Percentiles rank a stretch among this genome's conserved stretches.
These are phyloP conservation scores for Ips nitidus DNA, from an alignment of 1,140 invertebrate genomes.

Conservation along the genomic window DNA sequence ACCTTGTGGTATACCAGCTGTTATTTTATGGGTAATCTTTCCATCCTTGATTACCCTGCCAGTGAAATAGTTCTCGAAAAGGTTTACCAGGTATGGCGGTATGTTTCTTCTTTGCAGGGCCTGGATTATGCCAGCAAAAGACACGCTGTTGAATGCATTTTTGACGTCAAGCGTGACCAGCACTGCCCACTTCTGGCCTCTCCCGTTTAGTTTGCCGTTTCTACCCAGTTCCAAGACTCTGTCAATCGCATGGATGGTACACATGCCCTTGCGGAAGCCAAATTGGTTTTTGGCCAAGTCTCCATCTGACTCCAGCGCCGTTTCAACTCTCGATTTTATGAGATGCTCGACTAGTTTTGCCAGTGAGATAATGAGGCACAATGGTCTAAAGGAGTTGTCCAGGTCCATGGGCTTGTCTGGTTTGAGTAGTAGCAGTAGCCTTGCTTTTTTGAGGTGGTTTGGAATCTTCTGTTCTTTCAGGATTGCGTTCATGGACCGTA, in stretches of 20 bases:
- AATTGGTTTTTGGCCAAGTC: slow-evolving; percentile 3
- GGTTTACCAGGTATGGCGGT: neutral
- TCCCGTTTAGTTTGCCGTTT: neutral
- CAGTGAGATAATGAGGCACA: slow-evolving; percentile 5
- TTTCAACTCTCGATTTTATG: slow-evolving; percentile 25
- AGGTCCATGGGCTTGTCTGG: neutral
- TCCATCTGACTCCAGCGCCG: neutral
- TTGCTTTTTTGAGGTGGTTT: neutral
- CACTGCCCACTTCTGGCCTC: neutral
- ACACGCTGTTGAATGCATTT: too few relatives aligned
- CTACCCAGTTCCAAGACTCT: neutral
- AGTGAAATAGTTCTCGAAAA: neutral
- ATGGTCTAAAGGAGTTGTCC: slow-evolving; percentile 3
- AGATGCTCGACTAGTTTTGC: slow-evolving; percentile 13
- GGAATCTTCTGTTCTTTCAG: neutral
- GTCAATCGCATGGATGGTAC: neutral
- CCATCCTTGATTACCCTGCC: neutral
- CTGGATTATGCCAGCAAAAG: neutral
- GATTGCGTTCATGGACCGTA: neutral
- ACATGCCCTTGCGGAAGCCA: neutral
- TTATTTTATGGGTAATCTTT: neutral
- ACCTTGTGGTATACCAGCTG: slow-evolving; percentile 42
- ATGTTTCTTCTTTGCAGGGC: neutral
- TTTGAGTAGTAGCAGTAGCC: neutral
- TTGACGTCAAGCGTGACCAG: slow-evolving; percentile 1